Evolutionary conservation across 2,888 invertebrate genomes (phyloP).

Genomic region (Vesta saturnalis): DNA sequence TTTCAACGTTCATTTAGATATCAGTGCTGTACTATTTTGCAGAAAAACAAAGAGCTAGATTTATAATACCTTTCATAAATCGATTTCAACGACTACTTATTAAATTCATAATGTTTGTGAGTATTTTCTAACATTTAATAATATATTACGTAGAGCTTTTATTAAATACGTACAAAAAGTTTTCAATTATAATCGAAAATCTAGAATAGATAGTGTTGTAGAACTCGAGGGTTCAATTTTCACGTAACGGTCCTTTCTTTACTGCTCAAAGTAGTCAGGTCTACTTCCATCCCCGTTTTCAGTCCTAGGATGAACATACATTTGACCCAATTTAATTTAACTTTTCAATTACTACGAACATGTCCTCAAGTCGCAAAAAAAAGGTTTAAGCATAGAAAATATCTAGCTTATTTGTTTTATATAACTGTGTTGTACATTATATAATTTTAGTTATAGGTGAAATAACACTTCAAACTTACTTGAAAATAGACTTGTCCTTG

Average conservation of each 20-base stretch:
- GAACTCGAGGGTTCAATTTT: slow-evolving; percentile 30
- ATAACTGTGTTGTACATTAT: too few relatives aligned
- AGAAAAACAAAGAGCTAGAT: too few relatives aligned
- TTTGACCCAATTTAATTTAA: slow-evolving; percentile 44
- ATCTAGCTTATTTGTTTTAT: too few relatives aligned
- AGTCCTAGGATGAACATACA: slow-evolving; percentile 32
- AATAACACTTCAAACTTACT: slow-evolving; percentile 68
- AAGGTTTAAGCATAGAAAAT: background rate
- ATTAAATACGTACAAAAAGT: too few relatives aligned
- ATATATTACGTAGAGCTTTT: too few relatives aligned
- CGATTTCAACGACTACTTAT: too few relatives aligned
- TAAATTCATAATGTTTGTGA: too few relatives aligned
- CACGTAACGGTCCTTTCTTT: slow-evolving; percentile 33
- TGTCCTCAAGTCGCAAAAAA: slow-evolving; percentile 25
- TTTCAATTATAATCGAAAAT: slow-evolving; percentile 13
- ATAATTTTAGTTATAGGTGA: slow-evolving; percentile 25
- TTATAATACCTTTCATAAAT: too few relatives aligned
- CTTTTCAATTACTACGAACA: slow-evolving; percentile 40
- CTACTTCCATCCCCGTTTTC: slow-evolving; percentile 18
- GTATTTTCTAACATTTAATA: too few relatives aligned
- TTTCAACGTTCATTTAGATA: too few relatives aligned
- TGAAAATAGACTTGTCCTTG: slow-evolving; percentile 82
- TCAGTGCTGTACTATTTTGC: too few relatives aligned
- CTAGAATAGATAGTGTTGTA: slow-evolving; percentile 25
- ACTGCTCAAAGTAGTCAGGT: slow-evolving; percentile 23